These are phyloP conservation scores for Dorcus parallelipipedus DNA, from an alignment of 2,888 invertebrate species.

Conservation along the genomic window DNA sequence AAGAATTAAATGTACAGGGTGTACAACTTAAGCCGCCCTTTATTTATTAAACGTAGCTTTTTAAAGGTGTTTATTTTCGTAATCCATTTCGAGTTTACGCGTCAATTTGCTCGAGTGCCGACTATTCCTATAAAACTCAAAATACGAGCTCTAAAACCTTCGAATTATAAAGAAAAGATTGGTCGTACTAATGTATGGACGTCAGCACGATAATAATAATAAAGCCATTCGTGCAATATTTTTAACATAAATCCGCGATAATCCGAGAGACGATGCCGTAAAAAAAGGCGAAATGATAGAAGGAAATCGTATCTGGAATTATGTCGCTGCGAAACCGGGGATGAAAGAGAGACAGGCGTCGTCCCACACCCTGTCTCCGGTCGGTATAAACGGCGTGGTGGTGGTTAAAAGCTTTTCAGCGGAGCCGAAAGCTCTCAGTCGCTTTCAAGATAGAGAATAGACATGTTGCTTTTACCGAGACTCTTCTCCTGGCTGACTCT, in stretches of 20 bases:
- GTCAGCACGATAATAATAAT: background rate
- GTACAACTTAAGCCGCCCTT: no score
- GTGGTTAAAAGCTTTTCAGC: slow-evolving; percentile 10
- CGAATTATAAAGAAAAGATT: no score
- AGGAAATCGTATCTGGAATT: background rate
- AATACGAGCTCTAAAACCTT: no score
- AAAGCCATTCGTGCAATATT: background rate
- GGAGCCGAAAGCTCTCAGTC: slow-evolving; percentile 11
- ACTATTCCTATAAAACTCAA: no score
- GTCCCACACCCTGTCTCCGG: slow-evolving; percentile 5
- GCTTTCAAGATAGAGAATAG: slow-evolving; percentile 13
- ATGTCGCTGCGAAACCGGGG: background rate
- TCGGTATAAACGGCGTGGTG: slow-evolving; percentile 6
- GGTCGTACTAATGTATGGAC: no score
- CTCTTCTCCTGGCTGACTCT: slow-evolving; percentile 9
- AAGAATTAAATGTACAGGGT: no score
- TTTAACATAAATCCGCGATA: slow-evolving; percentile 2
- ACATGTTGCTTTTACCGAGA: slow-evolving; percentile 9
- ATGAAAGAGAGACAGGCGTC: background rate
- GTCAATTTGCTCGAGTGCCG: no score
- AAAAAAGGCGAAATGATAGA: background rate
- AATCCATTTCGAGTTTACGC: no score
- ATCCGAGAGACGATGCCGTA: background rate
- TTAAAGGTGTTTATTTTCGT: no score
- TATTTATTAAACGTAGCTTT: no score